Percentiles rank a stretch among this genome's conserved stretches.
Evolutionary conservation across 2,113 vertebrate species (phyloP).

Genomic region (Prinia subflava): DNA sequence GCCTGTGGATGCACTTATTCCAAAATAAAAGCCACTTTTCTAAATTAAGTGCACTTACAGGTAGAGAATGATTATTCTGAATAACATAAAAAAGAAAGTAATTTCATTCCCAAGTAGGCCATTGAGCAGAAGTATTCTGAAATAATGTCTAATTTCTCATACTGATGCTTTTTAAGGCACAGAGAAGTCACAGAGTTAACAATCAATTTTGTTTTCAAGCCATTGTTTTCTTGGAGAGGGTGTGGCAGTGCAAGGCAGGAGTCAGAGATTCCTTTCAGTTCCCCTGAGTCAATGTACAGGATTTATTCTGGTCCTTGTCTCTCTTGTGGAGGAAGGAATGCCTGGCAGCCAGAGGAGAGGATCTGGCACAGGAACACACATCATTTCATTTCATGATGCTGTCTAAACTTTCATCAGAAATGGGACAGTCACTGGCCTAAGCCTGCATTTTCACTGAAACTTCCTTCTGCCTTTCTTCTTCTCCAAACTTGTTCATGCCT

Average conservation of each 20-base stretch:
- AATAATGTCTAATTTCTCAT: background rate
- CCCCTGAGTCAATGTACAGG: background rate
- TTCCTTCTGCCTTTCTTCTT: background rate
- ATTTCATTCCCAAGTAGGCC: background rate
- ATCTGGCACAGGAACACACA: background rate
- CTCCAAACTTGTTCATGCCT: background rate
- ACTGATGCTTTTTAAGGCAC: background rate
- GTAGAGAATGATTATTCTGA: background rate
- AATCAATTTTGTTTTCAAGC: background rate
- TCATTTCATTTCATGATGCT: background rate
- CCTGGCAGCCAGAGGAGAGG: background rate
- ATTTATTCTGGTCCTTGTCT: background rate
- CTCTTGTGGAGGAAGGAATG: background rate
- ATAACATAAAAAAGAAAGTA: background rate
- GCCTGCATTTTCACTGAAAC: background rate
- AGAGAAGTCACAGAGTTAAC: background rate
- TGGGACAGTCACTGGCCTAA: background rate
- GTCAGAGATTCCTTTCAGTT: background rate
- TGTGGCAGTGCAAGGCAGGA: background rate
- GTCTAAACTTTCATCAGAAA: background rate
- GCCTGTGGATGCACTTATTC: conserved; percentile 3
- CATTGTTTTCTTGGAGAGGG: background rate
- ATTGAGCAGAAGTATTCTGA: background rate
- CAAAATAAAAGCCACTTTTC: conserved; percentile 34
- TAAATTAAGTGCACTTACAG: background rate